Evolutionary conservation across 2,113 vertebrate genomes (phyloP).

Genomic region (Hydrolagus affinis): DNA sequence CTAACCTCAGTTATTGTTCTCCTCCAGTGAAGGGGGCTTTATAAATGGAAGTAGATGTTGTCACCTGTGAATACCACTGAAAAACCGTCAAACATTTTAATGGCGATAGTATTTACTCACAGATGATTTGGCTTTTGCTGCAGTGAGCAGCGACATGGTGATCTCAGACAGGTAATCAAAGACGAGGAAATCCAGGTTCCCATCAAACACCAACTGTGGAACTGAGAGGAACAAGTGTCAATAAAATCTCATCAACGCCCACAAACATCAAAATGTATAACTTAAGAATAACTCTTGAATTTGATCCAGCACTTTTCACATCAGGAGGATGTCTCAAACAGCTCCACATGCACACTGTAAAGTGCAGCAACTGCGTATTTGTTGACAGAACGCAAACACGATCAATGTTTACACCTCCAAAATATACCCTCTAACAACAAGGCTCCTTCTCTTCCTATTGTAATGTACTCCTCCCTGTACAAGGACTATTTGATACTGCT

Average conservation of each 20-base stretch:
- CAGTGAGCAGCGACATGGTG: slow-evolving; percentile 72
- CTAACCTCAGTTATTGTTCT: too few species aligned
- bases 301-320: neutral
- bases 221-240: slow-evolving; percentile 48
- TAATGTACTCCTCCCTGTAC: too few species aligned
- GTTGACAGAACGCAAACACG: too few species aligned
- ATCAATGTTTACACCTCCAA: too few species aligned
- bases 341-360: too few species aligned
- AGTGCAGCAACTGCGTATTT: too few species aligned
- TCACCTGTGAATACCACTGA: neutral
- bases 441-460: too few species aligned
- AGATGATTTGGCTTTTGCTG: slow-evolving; percentile 59
- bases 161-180: slow-evolving; percentile 85
- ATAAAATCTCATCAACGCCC: neutral
- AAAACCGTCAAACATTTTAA: neutral
- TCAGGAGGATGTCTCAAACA: too few species aligned
- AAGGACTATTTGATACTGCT: too few species aligned
- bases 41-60: neutral
- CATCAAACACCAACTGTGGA: slow-evolving; percentile 64
- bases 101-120: slow-evolving; percentile 50
- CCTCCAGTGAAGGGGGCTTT: neutral
- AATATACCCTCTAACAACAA: too few species aligned
- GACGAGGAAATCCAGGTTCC: slow-evolving; percentile 73
- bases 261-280: too few species aligned
- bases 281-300: too few species aligned